Conservation (phyloP, 2,113 vertebrate species). For the Serinus canaria region DNA sequence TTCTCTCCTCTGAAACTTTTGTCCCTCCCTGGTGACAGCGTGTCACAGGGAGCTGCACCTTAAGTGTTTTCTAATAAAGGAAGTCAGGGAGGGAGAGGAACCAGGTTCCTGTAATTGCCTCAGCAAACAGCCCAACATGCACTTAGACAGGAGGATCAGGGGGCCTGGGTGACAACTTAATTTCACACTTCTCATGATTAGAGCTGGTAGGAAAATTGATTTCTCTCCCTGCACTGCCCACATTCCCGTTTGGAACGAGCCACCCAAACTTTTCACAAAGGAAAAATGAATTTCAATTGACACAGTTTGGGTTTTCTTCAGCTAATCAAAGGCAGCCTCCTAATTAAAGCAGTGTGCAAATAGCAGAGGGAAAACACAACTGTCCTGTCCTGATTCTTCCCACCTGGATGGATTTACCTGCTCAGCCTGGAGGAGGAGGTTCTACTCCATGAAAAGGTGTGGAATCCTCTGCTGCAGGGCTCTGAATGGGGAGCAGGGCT, state of each 20-base stretch:
- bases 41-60: neutral
- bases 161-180: constrained; percentile 19
- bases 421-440: neutral
- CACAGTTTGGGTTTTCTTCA: neutral
- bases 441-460: neutral
- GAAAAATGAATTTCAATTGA: neutral
- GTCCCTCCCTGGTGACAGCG: neutral
- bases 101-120: neutral
- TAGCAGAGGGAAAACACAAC: neutral
- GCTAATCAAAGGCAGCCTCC: neutral
- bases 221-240: neutral
- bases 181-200: constrained; percentile 16
- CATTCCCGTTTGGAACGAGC: neutral
- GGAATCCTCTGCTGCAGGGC: neutral
- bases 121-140: neutral
- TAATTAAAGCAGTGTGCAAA: neutral
- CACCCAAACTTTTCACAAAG: neutral
- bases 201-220: constrained; percentile 19
- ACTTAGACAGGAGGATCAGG: neutral
- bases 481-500: neutral
- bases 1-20: constrained; percentile 7
- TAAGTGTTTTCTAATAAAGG: neutral
- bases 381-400: neutral
- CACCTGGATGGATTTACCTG: neutral
- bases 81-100: neutral